These are phyloP conservation scores for Polymixis lichenea DNA, from an alignment of 2,888 invertebrate genomes.

Conservation along the genomic window DNA sequence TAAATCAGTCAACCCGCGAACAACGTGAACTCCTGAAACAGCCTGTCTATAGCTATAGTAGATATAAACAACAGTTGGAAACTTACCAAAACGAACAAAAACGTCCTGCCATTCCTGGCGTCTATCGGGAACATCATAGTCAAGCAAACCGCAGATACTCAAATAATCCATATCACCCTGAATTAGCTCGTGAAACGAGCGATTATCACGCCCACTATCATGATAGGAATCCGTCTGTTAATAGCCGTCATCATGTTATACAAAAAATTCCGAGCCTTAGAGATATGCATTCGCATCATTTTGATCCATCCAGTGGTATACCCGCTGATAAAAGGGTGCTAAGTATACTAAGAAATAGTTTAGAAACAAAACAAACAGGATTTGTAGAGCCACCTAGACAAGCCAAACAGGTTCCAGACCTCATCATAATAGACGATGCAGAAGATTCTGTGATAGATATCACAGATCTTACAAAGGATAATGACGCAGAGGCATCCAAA, in stretches of 20 bases:
- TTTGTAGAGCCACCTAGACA: conserved; percentile 89
- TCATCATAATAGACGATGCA: conserved; percentile 88
- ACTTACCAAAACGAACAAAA: conserved; percentile 86
- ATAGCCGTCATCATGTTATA: conserved; percentile 83
- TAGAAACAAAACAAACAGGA: conserved; percentile 92
- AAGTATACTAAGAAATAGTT: conserved; percentile 92
- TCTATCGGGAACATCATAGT: conserved; percentile 80
- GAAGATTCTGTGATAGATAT: conserved; percentile 89
- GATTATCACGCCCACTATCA: conserved; percentile 82
- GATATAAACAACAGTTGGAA: conserved; percentile 86
- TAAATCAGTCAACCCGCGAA: conserved; percentile 82
- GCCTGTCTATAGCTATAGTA: conserved; percentile 86
- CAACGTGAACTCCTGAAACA: conserved; percentile 86
- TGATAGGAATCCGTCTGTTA: conserved; percentile 78
- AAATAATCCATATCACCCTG: conserved; percentile 75
- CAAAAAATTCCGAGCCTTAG: conserved; percentile 85
- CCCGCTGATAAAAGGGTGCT: conserved; percentile 93
- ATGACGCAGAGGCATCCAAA: conserved; percentile 75
- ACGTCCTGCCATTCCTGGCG: conserved; percentile 72
- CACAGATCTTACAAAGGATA: conserved; percentile 85
- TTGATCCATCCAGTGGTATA: conserved; percentile 81
- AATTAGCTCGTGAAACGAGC: conserved; percentile 78
- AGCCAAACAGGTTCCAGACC: conserved; percentile 85
- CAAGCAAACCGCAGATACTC: conserved; percentile 80
- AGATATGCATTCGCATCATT: conserved; percentile 80